Evolutionary conservation across 2,113 vertebrate genomes (phyloP).

Genomic region (Antigone vipio): DNA sequence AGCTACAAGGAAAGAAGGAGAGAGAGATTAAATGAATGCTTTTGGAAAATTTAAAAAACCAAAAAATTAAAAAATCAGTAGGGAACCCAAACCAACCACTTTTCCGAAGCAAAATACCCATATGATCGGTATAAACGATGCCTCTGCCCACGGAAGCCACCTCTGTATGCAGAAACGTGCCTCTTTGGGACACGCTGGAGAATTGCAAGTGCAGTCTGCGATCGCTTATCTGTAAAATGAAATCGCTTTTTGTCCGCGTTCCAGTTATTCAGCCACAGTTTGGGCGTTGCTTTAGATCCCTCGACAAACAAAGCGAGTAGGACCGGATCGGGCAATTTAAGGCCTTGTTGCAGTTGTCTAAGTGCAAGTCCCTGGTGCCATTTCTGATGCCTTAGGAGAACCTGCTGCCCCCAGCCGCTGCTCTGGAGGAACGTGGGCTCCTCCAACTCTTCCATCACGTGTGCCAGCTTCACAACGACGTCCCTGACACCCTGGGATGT

Average conservation of each 20-base stretch:
- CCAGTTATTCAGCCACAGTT: neutral
- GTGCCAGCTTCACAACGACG: neutral
- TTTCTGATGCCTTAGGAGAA: neutral
- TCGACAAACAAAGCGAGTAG: too few species aligned
- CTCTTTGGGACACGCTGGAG: neutral
- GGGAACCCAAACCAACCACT: neutral
- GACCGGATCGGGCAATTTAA: neutral
- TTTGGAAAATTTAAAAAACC: neutral
- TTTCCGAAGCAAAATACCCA: neutral
- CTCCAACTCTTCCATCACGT: accelerated
- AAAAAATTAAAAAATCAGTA: too few species aligned
- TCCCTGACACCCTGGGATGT: too few species aligned
- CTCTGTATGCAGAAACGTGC: neutral
- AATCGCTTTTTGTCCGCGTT: neutral
- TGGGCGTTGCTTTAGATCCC: neutral
- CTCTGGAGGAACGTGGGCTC: neutral
- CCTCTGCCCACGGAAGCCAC: neutral
- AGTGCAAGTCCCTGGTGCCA: neutral
- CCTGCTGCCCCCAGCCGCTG: neutral
- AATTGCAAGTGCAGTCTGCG: neutral
- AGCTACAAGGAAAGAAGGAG: conserved; percentile 71
- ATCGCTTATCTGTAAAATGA: neutral
- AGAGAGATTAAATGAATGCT: neutral
- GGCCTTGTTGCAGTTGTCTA: neutral
- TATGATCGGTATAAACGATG: accelerated